These are phyloP conservation scores for Lasioglossum figueresi DNA, from an alignment of 2,888 invertebrate species.

Conservation along the genomic window DNA sequence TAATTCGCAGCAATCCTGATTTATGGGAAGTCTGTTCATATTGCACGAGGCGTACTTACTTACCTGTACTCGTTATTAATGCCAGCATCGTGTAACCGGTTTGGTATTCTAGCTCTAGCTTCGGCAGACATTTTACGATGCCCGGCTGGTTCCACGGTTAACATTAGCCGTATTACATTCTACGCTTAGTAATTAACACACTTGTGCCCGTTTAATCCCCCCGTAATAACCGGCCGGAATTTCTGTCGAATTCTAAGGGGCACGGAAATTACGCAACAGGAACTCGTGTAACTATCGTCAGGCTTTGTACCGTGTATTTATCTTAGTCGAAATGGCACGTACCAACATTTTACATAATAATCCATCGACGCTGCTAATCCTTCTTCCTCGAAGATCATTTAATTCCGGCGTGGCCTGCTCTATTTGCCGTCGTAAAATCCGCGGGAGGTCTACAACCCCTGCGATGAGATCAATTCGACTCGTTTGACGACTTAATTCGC, in stretches of 20 bases:
- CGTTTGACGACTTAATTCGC: constrained; percentile 26
- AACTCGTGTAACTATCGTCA: background rate
- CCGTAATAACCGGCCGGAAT: background rate
- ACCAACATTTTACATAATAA: constrained; percentile 8
- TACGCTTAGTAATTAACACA: background rate
- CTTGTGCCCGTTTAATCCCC: background rate
- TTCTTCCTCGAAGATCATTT: constrained; percentile 3
- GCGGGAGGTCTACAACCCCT: constrained; percentile 30
- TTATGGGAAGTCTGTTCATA: background rate
- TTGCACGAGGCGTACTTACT: background rate
- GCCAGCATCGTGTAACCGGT: background rate
- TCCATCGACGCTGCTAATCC: constrained; percentile 9
- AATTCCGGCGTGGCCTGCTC: constrained; percentile 20
- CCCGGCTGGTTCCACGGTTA: background rate
- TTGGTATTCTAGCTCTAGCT: background rate
- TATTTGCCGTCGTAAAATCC: constrained; percentile 12
- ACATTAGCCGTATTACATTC: constrained; percentile 4
- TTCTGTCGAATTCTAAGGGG: background rate
- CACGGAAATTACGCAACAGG: background rate
- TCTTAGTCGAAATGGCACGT: background rate
- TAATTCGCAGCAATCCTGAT: background rate
- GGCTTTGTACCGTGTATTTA: background rate
- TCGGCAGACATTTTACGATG: background rate
- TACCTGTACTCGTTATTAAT: background rate
- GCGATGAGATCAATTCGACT: constrained; percentile 1